Evolutionary conservation across 2,797 vertebrate species (phyloP).

Genomic region (Trematomus bernacchii): DNA sequence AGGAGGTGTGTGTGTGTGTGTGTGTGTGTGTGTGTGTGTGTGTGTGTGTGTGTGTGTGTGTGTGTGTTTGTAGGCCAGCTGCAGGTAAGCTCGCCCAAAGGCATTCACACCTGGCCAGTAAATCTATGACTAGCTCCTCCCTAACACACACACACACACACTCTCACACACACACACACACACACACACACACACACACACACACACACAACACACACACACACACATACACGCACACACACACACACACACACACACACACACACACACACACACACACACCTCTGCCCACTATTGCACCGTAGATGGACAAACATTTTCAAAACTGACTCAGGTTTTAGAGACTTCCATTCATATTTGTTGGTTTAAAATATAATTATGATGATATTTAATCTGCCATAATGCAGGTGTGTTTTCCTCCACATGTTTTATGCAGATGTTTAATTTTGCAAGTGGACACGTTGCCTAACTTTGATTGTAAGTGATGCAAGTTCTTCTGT

Average conservation of each 20-base stretch:
- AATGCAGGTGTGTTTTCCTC: too few species aligned
- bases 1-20: too few species aligned
- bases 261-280: conserved; percentile 13
- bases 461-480: too few species aligned
- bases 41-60: conserved; percentile 20
- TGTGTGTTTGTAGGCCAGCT: background rate
- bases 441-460: too few species aligned
- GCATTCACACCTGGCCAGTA: conserved; percentile 15
- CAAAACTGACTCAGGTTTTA: background rate
- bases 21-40: background rate
- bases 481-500: background rate
- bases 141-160: conserved; percentile 27
- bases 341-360: background rate
- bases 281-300: background rate
- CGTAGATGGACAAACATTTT: background rate
- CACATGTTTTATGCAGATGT: too few species aligned
- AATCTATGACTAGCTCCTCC: conserved; percentile 45
- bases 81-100: too few species aligned
- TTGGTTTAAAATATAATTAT: too few species aligned
- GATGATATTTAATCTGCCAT: too few species aligned
- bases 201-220: conserved; percentile 13
- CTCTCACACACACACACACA: background rate
- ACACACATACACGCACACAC: conserved; percentile 25
- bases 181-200: too few species aligned
- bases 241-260: conserved; percentile 22